Conservation (phyloP, 2,888 invertebrate species). For the Melinaea menophilus region DNA sequence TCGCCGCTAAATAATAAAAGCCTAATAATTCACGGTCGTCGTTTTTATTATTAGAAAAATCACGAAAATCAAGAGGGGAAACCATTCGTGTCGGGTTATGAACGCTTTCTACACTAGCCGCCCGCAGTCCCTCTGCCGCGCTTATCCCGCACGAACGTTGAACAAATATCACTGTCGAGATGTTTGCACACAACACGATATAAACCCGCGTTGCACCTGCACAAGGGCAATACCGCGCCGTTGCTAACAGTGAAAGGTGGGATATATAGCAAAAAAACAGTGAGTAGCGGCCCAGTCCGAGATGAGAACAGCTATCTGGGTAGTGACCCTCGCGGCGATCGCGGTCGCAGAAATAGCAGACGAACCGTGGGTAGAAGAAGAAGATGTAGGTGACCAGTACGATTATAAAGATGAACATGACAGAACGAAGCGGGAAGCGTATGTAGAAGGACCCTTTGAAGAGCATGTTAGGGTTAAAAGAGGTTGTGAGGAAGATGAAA, state of each 20-base stretch:
- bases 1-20: slow-evolving; percentile 44
- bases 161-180: slow-evolving; percentile 37
- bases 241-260: slow-evolving; percentile 61
- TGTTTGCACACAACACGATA: slow-evolving; percentile 49
- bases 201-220: slow-evolving; percentile 42
- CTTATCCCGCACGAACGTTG: slow-evolving; percentile 49
- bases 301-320: slow-evolving; percentile 57
- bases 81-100: slow-evolving; percentile 53
- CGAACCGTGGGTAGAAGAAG: slow-evolving; percentile 58
- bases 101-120: slow-evolving; percentile 60
- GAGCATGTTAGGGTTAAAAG: slow-evolving; percentile 59
- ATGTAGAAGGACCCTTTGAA: slow-evolving; percentile 49
- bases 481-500: slow-evolving; percentile 40
- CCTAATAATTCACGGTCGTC: slow-evolving; percentile 54
- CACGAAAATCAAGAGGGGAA: slow-evolving; percentile 51
- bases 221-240: slow-evolving; percentile 48
- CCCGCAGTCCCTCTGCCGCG: slow-evolving; percentile 51
- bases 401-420: slow-evolving; percentile 42
- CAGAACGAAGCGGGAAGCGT: slow-evolving; percentile 45
- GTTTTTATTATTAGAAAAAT: slow-evolving; percentile 61
- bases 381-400: slow-evolving; percentile 50
- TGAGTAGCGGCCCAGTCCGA: slow-evolving; percentile 46
- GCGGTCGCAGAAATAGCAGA: slow-evolving; percentile 50
- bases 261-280: slow-evolving; percentile 63
- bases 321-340: slow-evolving; percentile 47